Conservation (phyloP, 2,113 vertebrate genomes). For the Neotragus pygmaeus region DNA sequence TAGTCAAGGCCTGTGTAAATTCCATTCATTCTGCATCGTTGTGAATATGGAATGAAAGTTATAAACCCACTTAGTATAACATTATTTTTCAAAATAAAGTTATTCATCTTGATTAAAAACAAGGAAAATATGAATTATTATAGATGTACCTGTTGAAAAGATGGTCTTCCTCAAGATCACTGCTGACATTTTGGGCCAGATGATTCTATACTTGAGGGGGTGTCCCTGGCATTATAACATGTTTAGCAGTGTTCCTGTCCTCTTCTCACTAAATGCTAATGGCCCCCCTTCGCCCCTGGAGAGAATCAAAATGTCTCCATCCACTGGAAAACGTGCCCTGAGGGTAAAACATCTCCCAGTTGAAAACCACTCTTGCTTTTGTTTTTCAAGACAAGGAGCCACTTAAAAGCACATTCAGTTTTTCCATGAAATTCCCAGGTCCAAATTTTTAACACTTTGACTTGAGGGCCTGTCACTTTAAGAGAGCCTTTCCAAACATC, state of each 20-base stretch:
- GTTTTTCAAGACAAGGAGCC: neutral
- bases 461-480: neutral
- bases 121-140: neutral
- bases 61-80: neutral
- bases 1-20: neutral
- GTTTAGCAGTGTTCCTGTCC: neutral
- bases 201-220: neutral
- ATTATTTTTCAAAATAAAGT: neutral
- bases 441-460: neutral
- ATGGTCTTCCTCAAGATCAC: neutral
- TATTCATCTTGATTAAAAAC: neutral
- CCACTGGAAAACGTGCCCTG: neutral
- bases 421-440: neutral
- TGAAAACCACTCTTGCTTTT: neutral
- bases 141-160: neutral
- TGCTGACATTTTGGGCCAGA: neutral
- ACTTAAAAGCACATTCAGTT: neutral
- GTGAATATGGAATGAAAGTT: neutral
- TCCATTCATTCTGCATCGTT: neutral
- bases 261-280: neutral
- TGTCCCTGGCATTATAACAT: no score
- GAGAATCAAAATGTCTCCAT: neutral
- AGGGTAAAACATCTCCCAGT: neutral
- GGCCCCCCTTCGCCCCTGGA: fast-evolving
- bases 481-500: neutral